Conservation (phyloP, 2,797 vertebrate species). For the Nannoperca obscura region DNA sequence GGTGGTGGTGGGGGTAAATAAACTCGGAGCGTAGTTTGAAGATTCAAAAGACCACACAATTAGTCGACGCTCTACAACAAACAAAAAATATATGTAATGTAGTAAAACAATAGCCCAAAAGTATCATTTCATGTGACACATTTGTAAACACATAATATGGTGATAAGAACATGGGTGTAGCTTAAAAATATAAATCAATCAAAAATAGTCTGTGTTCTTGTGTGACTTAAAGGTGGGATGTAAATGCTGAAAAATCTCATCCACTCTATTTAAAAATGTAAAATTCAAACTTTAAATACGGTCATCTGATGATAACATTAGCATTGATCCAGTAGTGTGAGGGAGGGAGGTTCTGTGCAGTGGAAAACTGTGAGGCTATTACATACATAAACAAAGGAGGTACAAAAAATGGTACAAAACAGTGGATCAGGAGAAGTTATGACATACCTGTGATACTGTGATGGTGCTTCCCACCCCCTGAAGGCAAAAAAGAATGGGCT, state of each 20-base stretch:
- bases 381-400: constrained; percentile 82
- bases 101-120: constrained; percentile 71
- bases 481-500: constrained; percentile 92
- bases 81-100: constrained; percentile 53
- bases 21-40: constrained; percentile 47
- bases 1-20: constrained; percentile 13
- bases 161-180: constrained; percentile 73
- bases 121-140: constrained; percentile 75
- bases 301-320: constrained; percentile 68
- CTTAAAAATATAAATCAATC: constrained; percentile 59
- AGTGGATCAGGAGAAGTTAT: constrained; percentile 89
- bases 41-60: constrained; percentile 68
- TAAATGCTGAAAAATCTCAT: constrained; percentile 56
- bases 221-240: constrained; percentile 69
- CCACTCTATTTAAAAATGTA: constrained; percentile 35
- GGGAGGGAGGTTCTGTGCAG: constrained; percentile 76
- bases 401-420: constrained; percentile 83
- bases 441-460: constrained; percentile 93
- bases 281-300: constrained; percentile 46
- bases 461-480: constrained; percentile 92
- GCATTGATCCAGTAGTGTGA: constrained; percentile 70
- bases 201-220: constrained; percentile 55
- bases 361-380: constrained; percentile 80
- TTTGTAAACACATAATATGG: constrained; percentile 80
- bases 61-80: constrained; percentile 67